These are phyloP conservation scores for Diachasmimorpha longicaudata DNA, from an alignment of 1,140 invertebrate genomes.

Conservation along the genomic window DNA sequence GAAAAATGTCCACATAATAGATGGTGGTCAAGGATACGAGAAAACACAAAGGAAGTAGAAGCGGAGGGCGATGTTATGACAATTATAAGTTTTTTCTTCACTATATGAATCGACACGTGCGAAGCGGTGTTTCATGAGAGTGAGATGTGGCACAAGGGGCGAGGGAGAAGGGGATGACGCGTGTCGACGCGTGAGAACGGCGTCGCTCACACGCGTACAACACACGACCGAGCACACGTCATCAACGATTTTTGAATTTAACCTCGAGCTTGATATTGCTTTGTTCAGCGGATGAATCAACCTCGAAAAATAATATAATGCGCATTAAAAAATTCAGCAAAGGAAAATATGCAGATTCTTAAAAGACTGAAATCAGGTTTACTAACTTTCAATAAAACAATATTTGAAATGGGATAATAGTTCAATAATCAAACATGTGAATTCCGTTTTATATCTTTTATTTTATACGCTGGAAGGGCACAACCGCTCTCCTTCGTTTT, in stretches of 20 bases:
- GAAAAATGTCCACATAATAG: not conserved
- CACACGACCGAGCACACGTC: conserved; percentile 29
- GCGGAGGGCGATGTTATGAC: conserved; percentile 50
- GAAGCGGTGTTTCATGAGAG: not conserved
- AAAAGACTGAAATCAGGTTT: too few relatives aligned
- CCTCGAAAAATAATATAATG: not conserved
- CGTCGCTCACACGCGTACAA: conserved; percentile 56
- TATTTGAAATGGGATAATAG: too few relatives aligned
- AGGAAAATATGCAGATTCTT: too few relatives aligned
- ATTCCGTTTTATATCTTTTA: too few relatives aligned
- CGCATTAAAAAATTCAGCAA: too few relatives aligned
- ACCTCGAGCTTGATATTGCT: not conserved
- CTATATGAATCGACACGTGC: conserved; percentile 54
- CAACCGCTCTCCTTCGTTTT: too few relatives aligned
- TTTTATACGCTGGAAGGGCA: too few relatives aligned
- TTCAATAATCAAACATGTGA: too few relatives aligned
- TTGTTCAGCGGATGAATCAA: not conserved
- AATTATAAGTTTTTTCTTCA: conserved; percentile 57
- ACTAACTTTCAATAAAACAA: too few relatives aligned
- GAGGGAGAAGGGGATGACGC: conserved; percentile 35
- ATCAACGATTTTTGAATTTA: conserved; percentile 1
- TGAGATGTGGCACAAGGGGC: conserved; percentile 21
- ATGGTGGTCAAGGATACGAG: not conserved
- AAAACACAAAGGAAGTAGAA: conserved; percentile 4
- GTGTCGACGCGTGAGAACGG: conserved; percentile 59